These are phyloP conservation scores for Phalanger gymnotis DNA, from an alignment of 2,797 vertebrate species.

Conservation along the genomic window DNA sequence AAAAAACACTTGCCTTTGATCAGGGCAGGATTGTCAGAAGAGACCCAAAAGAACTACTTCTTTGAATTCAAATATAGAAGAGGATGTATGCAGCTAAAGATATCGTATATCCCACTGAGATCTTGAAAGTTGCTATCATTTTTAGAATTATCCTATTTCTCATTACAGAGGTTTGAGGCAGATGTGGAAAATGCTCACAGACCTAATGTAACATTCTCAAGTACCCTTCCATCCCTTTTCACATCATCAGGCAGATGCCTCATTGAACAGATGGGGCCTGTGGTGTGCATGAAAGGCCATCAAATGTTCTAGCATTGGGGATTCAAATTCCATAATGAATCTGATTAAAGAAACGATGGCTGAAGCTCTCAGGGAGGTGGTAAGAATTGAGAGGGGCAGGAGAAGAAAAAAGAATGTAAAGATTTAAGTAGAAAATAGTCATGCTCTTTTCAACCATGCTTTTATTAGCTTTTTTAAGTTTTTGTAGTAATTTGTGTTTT, in stretches of 20 bases:
- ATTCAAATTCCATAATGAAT: conserved; percentile 34
- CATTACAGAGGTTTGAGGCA: conserved; percentile 47
- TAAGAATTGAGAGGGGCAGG: not conserved
- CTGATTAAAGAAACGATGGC: conserved; percentile 16
- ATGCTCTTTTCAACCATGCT: not conserved
- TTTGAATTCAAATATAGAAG: conserved; percentile 10
- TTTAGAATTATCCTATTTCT: conserved; percentile 53
- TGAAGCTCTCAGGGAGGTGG: not conserved
- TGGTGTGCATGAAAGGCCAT: conserved; percentile 5
- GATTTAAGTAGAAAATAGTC: conserved; percentile 7
- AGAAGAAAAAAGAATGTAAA: not conserved
- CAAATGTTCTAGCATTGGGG: not conserved
- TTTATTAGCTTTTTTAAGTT: conserved; percentile 5
- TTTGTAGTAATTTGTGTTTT: conserved; percentile 7
- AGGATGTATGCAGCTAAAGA: conserved; percentile 18
- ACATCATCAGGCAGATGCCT: conserved; percentile 32
- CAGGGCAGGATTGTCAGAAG: not conserved
- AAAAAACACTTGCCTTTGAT: not conserved
- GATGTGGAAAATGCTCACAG: conserved; percentile 25
- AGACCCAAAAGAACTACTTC: not conserved
- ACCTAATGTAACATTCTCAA: conserved; percentile 10
- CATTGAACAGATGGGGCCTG: conserved; percentile 46
- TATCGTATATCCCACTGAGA: not conserved
- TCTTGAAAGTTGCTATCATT: conserved; percentile 52
- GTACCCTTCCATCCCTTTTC: conserved; percentile 15